Conservation (phyloP, 64 coral and sea anemone genomes). For the Montipora sp. region DNA sequence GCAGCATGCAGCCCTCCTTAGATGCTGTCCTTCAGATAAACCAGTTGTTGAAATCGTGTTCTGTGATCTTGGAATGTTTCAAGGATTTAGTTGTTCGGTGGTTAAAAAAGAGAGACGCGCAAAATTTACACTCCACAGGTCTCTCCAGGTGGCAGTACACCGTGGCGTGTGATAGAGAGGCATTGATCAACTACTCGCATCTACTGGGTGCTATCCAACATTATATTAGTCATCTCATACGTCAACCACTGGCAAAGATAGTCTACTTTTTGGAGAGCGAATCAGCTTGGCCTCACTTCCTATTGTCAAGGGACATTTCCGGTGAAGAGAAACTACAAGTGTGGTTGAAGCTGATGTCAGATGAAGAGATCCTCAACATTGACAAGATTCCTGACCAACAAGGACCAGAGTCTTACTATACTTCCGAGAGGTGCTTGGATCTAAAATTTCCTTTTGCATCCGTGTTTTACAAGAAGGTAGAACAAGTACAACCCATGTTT, state of each 20-base stretch:
- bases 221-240: constrained; percentile 68
- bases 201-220: constrained; percentile 73
- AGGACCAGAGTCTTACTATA: constrained; percentile 59
- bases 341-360: constrained; percentile 49
- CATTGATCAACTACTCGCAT: constrained; percentile 80
- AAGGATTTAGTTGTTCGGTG: constrained; percentile 54
- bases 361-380: constrained; percentile 64
- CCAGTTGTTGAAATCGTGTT: constrained; percentile 42
- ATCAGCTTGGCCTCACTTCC: constrained; percentile 55
- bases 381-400: constrained; percentile 62
- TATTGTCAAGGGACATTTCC: background rate
- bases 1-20: background rate
- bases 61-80: constrained; percentile 56
- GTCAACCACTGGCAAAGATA: constrained; percentile 78
- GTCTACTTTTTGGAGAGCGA: constrained; percentile 90
- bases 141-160: constrained; percentile 58
- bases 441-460: constrained; percentile 30
- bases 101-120: constrained; percentile 35
- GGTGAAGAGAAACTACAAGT: constrained; percentile 27
- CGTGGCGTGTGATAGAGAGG: constrained; percentile 79
- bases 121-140: constrained; percentile 9
- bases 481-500: constrained; percentile 4
- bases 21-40: constrained; percentile 42
- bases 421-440: background rate
- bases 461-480: constrained; percentile 35